Conservation (phyloP, 2,113 vertebrate species). For the Centrocercus urophasianus region DNA sequence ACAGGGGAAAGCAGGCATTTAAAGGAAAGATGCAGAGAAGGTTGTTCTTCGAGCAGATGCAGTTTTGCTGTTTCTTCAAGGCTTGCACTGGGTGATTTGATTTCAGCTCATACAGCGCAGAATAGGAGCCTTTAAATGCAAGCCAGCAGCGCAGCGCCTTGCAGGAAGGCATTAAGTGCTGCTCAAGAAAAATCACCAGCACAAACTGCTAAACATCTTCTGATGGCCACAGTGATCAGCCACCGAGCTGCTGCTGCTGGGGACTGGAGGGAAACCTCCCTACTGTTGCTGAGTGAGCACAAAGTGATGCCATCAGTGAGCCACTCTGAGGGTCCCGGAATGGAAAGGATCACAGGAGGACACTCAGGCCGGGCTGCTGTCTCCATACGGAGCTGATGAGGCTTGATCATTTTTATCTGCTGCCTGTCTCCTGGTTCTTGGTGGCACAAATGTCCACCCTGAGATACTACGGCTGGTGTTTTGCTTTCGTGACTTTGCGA, state of each 20-base stretch:
- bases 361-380: background rate
- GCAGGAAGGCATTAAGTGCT: accelerated
- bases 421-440: background rate
- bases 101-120: background rate
- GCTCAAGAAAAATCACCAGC: background rate
- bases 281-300: background rate
- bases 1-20: slow-evolving; percentile 57
- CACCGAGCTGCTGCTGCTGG: background rate
- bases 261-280: background rate
- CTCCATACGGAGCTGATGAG: accelerated
- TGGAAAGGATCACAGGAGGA: background rate
- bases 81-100: background rate
- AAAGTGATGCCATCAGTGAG: background rate
- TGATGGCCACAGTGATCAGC: background rate
- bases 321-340: background rate
- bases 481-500: background rate
- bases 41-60: slow-evolving; percentile 33
- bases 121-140: background rate
- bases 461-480: background rate
- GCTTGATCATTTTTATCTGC: background rate
- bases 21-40: slow-evolving; percentile 1
- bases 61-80: background rate
- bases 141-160: background rate
- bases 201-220: background rate
- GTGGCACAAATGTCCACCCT: background rate